These are phyloP conservation scores for Hirtodrosophila confusa DNA, from an alignment of 2,888 invertebrate species.

Conservation along the genomic window DNA sequence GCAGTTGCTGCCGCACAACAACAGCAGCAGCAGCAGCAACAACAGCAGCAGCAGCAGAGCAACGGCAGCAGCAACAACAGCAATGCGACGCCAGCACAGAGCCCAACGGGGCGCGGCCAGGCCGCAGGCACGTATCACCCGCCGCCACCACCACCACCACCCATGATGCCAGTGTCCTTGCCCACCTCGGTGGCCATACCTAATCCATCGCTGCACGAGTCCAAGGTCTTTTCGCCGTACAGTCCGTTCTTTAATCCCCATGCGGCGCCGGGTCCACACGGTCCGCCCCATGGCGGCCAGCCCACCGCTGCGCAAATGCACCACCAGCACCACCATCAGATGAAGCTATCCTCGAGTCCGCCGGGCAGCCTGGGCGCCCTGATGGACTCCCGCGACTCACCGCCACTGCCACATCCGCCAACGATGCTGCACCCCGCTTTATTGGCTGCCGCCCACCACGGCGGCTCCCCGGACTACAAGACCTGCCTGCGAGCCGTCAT, in stretches of 20 bases:
- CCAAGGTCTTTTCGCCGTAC: constrained; percentile 96
- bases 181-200: constrained; percentile 98
- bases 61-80: constrained; percentile 40
- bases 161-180: constrained; percentile 94
- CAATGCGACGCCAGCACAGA: constrained; percentile 85
- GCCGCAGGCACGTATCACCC: constrained; percentile 77
- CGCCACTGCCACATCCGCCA: constrained; percentile 93
- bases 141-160: constrained; percentile 88
- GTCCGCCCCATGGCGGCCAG: constrained; percentile 84
- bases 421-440: constrained; percentile 94
- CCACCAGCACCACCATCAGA: constrained; percentile 73
- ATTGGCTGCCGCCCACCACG: constrained; percentile 92
- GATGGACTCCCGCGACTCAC: constrained; percentile 89
- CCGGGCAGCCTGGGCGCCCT: constrained; percentile 87
- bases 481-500: constrained; percentile 89
- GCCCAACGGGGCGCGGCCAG: constrained; percentile 89
- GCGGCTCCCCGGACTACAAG: constrained; percentile 91
- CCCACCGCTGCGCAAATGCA: constrained; percentile 84
- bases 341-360: constrained; percentile 85
- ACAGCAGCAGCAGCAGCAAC: constrained; percentile 57
- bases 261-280: constrained; percentile 83
- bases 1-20: constrained; percentile 84
- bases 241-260: constrained; percentile 93
- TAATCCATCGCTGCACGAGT: constrained; percentile 97
- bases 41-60: constrained; percentile 48